These are phyloP conservation scores for Magallana gigas DNA, from an alignment of 1,140 invertebrate species.

Conservation along the genomic window DNA sequence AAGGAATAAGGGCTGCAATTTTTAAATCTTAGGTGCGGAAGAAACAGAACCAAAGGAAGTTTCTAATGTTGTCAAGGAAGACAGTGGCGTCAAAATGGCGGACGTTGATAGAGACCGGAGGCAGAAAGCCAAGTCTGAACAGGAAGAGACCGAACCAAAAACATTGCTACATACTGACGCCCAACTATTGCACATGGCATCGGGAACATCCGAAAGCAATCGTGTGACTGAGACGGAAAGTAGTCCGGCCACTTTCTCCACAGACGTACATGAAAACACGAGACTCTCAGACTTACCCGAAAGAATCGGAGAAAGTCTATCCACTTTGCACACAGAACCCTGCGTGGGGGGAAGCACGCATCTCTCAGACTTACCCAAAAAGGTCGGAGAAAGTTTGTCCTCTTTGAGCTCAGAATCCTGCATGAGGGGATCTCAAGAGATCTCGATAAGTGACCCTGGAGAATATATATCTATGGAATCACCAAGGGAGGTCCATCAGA, in stretches of 20 bases:
- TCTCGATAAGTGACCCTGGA: not conserved
- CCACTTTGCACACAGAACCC: not conserved
- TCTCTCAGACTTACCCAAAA: no score
- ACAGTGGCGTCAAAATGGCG: not conserved
- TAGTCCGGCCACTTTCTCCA: no score
- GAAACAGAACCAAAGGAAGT: conserved; percentile 15
- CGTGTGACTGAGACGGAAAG: not conserved
- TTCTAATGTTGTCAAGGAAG: no score
- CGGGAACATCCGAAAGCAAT: not conserved
- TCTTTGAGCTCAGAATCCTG: no score
- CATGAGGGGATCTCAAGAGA: no score
- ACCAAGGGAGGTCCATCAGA: not conserved
- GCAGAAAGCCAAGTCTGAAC: no score
- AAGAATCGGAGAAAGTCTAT: not conserved
- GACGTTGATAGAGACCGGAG: not conserved
- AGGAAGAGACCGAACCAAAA: not conserved
- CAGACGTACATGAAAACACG: no score
- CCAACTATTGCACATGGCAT: not conserved
- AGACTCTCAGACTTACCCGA: not conserved
- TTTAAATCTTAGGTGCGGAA: not conserved
- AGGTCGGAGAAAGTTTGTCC: no score
- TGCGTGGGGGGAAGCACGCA: no score
- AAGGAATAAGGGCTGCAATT: no score
- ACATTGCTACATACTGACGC: not conserved
- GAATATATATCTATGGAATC: not conserved